Evolutionary conservation across 2,888 invertebrate species (phyloP), one percentile per base, ranked within the genome.

Genomic region (Morpho helenor): DNA sequence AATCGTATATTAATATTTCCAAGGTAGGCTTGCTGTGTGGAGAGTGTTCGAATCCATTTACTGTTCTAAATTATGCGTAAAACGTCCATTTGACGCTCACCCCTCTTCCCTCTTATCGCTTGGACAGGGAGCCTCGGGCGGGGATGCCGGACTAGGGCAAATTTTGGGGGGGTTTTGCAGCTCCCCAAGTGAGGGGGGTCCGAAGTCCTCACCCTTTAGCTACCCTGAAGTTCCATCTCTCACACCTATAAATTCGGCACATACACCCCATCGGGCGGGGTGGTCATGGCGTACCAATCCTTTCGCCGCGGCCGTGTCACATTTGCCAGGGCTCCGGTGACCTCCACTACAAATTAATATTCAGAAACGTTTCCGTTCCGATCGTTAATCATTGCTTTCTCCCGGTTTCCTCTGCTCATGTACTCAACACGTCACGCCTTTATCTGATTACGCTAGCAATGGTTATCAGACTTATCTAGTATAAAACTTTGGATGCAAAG

Each of bases 11-110:
- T 59, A 66, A 59, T 59, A 56, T 57, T 62, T 55, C 61, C 56
- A 56, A 77, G 80, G 80, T 83, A 84, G 77, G 78, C 84, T 80
- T 81, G 82, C 82, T 82, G 79, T 80, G 76, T 81, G 85, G 82
- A 87, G 84, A 82, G 83, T 85, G 87, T 87, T 90, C 87, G 87
- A 89, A 91, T 88, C 91, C 91, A 91, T 91, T 91, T 91, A 88
- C 88, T 88, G 87, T 85, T 89, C 89, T 91, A 91, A 91, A 91
- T 91, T 91, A 91, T 91, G 91, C 91, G 91, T 91, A 91, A 91
- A 91, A 91, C 91, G 91, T 91, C 91, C 90, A 90, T 90, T 91
- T 90, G 90, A 87, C 87, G 87, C 82, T 82, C 87, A 79, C 88
- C 85, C 87, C 88, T 88, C 88, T 88, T 83, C 84, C 85, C 88